A percentile compares a stretch with the other conserved stretches of the same genome.
Evolutionary conservation across 2,888 invertebrate genomes (phyloP).

Genomic region (Sinhomidia bicolor): DNA sequence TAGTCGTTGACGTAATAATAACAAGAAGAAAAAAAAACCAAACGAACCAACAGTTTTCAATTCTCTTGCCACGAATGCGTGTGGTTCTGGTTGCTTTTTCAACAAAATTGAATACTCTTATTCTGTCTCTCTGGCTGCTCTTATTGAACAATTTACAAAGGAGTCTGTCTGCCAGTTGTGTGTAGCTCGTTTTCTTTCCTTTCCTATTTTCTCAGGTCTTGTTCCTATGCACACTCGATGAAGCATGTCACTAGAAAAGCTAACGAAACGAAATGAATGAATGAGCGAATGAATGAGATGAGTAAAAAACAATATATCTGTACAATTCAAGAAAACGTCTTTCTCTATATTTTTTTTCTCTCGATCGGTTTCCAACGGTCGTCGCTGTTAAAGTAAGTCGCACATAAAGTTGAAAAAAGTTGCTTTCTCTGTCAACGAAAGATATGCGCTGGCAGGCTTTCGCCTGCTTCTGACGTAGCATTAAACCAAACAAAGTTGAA

Average conservation of each 20-base stretch:
- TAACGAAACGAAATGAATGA: slow-evolving; percentile 56
- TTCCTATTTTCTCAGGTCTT: slow-evolving; percentile 11
- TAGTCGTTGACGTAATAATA: background rate
- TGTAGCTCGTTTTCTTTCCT: slow-evolving; percentile 36
- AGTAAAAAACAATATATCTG: slow-evolving; percentile 54
- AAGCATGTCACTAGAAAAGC: slow-evolving; percentile 61
- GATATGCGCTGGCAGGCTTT: background rate
- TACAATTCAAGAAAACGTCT: background rate
- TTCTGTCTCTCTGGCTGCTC: background rate
- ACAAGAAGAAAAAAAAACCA: background rate
- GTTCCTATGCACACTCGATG: slow-evolving; percentile 39
- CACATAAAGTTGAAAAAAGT: background rate
- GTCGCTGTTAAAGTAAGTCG: background rate
- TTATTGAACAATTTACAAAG: slow-evolving; percentile 49
- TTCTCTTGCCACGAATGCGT: slow-evolving; percentile 11
- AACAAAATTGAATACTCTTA: slow-evolving; percentile 43
- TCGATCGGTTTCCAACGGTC: background rate
- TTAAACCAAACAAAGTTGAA: slow-evolving; percentile 35
- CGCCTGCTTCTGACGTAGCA: no score
- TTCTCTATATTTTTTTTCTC: slow-evolving; percentile 10
- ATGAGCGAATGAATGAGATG: slow-evolving; percentile 34
- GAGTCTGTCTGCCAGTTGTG: slow-evolving; percentile 53
- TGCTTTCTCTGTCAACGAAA: background rate
- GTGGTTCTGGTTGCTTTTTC: slow-evolving; percentile 24
- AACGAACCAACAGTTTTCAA: slow-evolving; percentile 31